phyloP scores from a whole-genome alignment of 2,797 vertebrate genomes.

The Pteronotus mesoamericanus region DNA sequence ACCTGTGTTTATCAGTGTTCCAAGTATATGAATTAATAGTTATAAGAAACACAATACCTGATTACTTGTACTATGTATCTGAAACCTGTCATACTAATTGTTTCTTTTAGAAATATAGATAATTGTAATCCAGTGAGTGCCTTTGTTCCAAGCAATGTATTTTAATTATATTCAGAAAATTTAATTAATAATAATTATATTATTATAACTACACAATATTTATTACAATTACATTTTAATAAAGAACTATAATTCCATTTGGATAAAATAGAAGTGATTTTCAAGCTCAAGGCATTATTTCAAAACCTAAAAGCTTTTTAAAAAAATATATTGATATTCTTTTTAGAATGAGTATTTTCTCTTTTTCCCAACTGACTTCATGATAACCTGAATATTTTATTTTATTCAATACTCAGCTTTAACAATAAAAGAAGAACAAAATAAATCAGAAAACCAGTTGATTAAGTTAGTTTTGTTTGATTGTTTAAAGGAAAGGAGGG shows the following conservation, averaged over 20 bases:
- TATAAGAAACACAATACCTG: slow-evolving; percentile 63
- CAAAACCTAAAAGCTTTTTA: slow-evolving; percentile 22
- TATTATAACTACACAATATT: slow-evolving; percentile 79
- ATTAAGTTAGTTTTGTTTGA: neutral
- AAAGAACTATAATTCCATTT: slow-evolving; percentile 75
- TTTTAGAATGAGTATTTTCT: slow-evolving; percentile 49
- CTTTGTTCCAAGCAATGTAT: slow-evolving; percentile 76
- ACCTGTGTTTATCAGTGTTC: slow-evolving; percentile 68
- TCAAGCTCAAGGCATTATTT: slow-evolving; percentile 68
- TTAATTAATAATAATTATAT: slow-evolving; percentile 83
- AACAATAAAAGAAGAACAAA: neutral
- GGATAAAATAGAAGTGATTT: slow-evolving; percentile 68
- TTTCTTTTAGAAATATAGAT: slow-evolving; percentile 78
- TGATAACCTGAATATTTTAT: slow-evolving; percentile 21
- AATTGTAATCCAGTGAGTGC: slow-evolving; percentile 74
- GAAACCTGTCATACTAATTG: slow-evolving; percentile 76
- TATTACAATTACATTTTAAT: slow-evolving; percentile 78
- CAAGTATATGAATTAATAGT: slow-evolving; percentile 68
- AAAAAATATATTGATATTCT: slow-evolving; percentile 7
- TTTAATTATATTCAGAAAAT: slow-evolving; percentile 81
- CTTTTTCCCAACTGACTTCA: slow-evolving; percentile 50
- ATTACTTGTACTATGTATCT: slow-evolving; percentile 77
- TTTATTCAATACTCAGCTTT: slow-evolving; percentile 36
- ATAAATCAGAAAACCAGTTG: slow-evolving; percentile 20
- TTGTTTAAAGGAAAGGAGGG: neutral